Percentiles rank a stretch among this genome's conserved stretches.
Evolutionary conservation across 2,888 invertebrate species (phyloP).

Genomic region (Agelastica alni): DNA sequence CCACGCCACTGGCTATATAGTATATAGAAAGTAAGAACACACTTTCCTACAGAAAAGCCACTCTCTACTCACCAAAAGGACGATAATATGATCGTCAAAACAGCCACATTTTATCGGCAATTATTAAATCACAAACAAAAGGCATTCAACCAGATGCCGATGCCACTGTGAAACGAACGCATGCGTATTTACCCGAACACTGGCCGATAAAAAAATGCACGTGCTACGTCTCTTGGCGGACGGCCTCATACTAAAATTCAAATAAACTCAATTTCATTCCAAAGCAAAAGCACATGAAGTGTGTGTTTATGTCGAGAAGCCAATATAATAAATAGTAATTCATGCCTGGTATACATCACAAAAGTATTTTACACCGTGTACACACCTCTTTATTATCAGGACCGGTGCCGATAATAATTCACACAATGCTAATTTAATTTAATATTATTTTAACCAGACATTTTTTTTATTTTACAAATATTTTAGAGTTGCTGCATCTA

Average conservation of each 20-base stretch:
- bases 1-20: conserved; percentile 9
- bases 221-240: conserved; percentile 8
- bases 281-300: conserved; percentile 7
- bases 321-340: conserved; percentile 11
- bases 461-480: too few species aligned
- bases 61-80: conserved; percentile 12
- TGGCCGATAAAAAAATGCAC: conserved; percentile 10
- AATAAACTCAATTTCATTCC: conserved; percentile 8
- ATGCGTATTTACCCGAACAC: conserved; percentile 10
- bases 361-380: not conserved
- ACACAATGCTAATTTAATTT: too few species aligned
- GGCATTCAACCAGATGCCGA: conserved; percentile 6
- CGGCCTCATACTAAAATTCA: conserved; percentile 17
- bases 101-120: conserved; percentile 18
- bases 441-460: too few species aligned
- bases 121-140: conserved; percentile 10
- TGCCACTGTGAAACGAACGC: conserved; percentile 3
- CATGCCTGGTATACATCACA: conserved; percentile 5
- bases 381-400: conserved; percentile 6
- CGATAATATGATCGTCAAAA: conserved; percentile 15
- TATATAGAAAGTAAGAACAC: conserved; percentile 1
- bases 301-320: conserved; percentile 11
- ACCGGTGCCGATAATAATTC: too few species aligned
- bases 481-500: too few species aligned
- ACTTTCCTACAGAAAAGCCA: conserved; percentile 1